These are phyloP conservation scores for Gerris lacustris DNA, from an alignment of 2,888 invertebrate genomes.

Conservation along the genomic window DNA sequence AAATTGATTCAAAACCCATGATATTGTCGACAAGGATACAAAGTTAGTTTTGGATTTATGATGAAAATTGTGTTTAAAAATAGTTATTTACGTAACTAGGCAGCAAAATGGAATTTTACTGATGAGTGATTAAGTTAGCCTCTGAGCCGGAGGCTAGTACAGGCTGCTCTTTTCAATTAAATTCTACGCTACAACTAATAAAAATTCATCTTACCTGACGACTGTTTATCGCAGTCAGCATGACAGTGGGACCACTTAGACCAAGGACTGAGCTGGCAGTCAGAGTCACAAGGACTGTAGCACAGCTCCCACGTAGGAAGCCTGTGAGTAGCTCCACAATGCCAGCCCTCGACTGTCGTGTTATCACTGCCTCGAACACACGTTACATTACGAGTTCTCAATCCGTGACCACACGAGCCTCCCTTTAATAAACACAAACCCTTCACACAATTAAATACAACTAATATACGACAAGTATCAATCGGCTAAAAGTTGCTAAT, in stretches of 20 bases:
- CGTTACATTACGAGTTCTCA: constrained; percentile 35
- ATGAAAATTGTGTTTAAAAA: too few relatives aligned
- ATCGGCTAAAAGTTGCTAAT: too few relatives aligned
- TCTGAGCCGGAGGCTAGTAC: too few relatives aligned
- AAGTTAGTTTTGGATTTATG: too few relatives aligned
- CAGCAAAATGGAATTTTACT: too few relatives aligned
- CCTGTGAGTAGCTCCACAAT: constrained; percentile 28
- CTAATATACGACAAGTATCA: too few relatives aligned
- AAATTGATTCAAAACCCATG: too few relatives aligned
- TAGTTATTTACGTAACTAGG: too few relatives aligned
- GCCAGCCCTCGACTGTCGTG: constrained; percentile 31
- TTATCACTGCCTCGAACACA: constrained; percentile 34
- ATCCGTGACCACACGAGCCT: constrained; percentile 37
- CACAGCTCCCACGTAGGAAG: constrained; percentile 34
- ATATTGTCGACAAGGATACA: too few relatives aligned
- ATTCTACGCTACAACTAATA: too few relatives aligned
- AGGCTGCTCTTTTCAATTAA: too few relatives aligned
- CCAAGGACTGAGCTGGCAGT: constrained; percentile 38
- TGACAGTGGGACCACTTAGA: constrained; percentile 38
- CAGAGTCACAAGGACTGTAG: constrained; percentile 37
- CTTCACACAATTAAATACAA: not conserved
- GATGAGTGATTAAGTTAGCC: too few relatives aligned
- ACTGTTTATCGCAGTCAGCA: constrained; percentile 33
- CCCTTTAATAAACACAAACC: constrained; percentile 28
- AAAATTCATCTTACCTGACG: constrained; percentile 25